Conservation (phyloP, 1,140 invertebrate species). For the Drosophila elegans region DNA sequence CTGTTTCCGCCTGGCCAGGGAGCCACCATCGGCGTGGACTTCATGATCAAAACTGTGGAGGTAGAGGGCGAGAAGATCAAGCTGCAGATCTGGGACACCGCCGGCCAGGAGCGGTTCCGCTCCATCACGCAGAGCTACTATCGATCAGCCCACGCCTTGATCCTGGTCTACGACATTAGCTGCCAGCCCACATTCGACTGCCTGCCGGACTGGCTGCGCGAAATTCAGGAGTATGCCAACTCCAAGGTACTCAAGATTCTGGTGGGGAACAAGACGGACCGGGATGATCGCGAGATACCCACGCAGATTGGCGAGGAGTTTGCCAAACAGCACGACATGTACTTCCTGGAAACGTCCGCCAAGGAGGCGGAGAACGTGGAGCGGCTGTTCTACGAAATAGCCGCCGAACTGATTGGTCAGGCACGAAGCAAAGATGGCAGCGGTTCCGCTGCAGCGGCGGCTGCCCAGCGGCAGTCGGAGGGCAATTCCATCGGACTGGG, state of each 20-base stretch:
- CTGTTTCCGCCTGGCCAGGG: constrained; percentile 98
- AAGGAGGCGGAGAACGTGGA: constrained; percentile 99
- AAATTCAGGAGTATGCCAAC: constrained; percentile 98
- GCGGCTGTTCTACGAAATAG: constrained; percentile 97
- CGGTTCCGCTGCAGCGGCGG: constrained; percentile 60
- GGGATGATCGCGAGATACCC: constrained; percentile 97
- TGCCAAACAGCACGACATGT: constrained; percentile 97
- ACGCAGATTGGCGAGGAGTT: constrained; percentile 97
- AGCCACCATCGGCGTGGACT: constrained; percentile 99
- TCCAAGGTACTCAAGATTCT: constrained; percentile 96
- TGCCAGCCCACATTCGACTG: constrained; percentile 99
- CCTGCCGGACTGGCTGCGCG: constrained; percentile 96
- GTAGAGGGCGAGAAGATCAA: constrained; percentile 99
- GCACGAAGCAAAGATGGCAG: constrained; percentile 77
- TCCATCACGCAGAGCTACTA: constrained; percentile 98
- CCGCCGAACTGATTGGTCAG: constrained; percentile 95
- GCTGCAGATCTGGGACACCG: constrained; percentile 97
- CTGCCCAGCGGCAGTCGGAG: constrained; percentile 58
- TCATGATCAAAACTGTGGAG: constrained; percentile 99
- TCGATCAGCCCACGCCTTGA: constrained; percentile 97
- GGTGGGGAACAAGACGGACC: constrained; percentile 98
- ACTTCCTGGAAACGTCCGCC: constrained; percentile 98
- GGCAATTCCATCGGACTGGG: constrained; percentile 70
- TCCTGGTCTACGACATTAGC: constrained; percentile 98
- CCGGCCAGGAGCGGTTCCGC: constrained; percentile 96